Base-by-base conservation (phyloP, 2,888 invertebrate species). In the Polydrusus cervinus region DNA sequence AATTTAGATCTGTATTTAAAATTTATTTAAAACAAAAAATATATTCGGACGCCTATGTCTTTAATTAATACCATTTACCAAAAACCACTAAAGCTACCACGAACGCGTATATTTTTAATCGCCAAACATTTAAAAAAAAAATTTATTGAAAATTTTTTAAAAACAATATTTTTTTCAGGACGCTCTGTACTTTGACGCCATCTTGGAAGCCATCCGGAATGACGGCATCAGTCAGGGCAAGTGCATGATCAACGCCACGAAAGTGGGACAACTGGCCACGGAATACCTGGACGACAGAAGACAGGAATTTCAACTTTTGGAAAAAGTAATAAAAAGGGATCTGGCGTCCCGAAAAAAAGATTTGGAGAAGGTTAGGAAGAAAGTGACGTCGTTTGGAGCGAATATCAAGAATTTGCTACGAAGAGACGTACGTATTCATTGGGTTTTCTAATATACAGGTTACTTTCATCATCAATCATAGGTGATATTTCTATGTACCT, bases 211-310 rank as follows among this genome's bases (percentile, higher is more conserved):
- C 0, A 84, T 93, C 60, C 89, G 89, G 80, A 82, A 88, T 30
- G 92, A 93, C 82, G 90, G 90, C 74, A 85, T 88, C 49, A 88
- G 88, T 10, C 93, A 93, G 85, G 90, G 91, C 53, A 89, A 89
- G 80, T 90, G 92, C 76, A 88, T 93, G 80, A 88, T 91, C 84
- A 90, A 89, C 20, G 90, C 92, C 0, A 92, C 91, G 0, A 89
- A 90, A 81, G 89, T 93, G 87, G 92, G 93, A 0, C 92, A 93
- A 81, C 85, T 92, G 0, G 92, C 92, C 0, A 89, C 90, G 79
- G 92, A 93, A 82, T 91, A 92, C 82, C 86, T 92, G 30, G 91
- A 92, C 67, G 91, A 92, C 78, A 87, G 91, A 66, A 90, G 90
- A 76, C 89, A 88, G 62, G 91, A 91, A 80, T 93, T 90, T 82